Evolutionary conservation across 2,113 vertebrate species (phyloP).

Genomic region (Mormyrus lacerda): DNA sequence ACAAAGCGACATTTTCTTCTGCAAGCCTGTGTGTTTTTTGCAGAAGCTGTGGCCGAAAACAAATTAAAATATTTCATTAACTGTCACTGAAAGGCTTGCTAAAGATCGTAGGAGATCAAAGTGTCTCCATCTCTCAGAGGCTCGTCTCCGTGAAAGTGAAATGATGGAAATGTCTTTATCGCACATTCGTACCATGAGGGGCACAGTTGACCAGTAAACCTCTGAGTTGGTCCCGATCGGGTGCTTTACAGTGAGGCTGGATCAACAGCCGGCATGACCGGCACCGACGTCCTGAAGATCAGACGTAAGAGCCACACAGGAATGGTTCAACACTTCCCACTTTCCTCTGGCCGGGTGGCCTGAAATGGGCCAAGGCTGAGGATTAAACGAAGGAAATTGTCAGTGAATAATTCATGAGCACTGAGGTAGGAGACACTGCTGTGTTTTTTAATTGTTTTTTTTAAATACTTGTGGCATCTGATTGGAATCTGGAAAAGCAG

Average conservation of each 20-base stretch:
- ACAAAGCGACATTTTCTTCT: not conserved
- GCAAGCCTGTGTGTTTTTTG: not conserved
- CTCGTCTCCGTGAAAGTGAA: not conserved
- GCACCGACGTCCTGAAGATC: not conserved
- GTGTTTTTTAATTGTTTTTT: not conserved
- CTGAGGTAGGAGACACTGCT: not conserved
- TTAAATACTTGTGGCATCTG: not conserved
- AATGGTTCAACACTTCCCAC: not conserved
- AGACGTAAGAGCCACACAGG: not conserved
- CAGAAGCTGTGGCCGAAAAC: not conserved
- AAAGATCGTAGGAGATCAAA: not conserved
- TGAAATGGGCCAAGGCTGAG: not conserved
- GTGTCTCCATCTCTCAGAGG: not conserved
- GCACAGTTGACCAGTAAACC: not conserved
- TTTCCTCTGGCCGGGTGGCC: not conserved
- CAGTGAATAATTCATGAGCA: constrained; percentile 1
- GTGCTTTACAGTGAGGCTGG: not conserved
- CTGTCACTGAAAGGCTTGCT: not conserved
- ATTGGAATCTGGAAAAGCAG: not conserved
- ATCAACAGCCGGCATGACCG: not conserved
- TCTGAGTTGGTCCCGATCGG: not conserved
- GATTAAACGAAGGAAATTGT: not conserved
- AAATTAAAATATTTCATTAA: not conserved
- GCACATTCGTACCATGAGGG: not conserved
- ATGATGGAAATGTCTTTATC: not conserved